Evolutionary conservation across 1,140 invertebrate genomes (phyloP), one percentile per base, ranked within the genome.

Genomic region (Schmidtea mediterranea): DNA sequence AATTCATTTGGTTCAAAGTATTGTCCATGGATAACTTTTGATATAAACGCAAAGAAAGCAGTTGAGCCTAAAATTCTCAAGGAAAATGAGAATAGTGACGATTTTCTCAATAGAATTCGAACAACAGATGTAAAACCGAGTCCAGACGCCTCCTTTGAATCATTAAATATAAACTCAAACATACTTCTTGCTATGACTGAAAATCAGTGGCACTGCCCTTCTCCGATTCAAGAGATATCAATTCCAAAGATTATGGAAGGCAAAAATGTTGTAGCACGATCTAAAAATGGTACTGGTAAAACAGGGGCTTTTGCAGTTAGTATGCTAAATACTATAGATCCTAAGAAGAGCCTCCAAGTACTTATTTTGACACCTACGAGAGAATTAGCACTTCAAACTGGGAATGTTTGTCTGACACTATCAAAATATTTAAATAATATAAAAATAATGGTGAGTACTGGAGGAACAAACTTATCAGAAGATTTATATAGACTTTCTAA

Each of bases 401-500:
- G 86, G 72, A 89, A 97, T 71, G 97, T 98, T 59, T 90, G 89
- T 67, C 95, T 94, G 65, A 87, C 97, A 67, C 70, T 98, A 50
- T 78, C 84, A 51, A 97, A 95, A 69, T 86, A 66, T 53, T 52
- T 65, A 24, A 59, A 61, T 26, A 59, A 59, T 26, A 56, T 55
- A 43, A 60, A 65, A 49, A 81, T 95, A 48, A 97, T 97, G 90
- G 92, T 97, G 43, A 95, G 90, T 53, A 98, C 90, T 58, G 87
- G 76, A 54, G 89, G 90, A 56, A 97, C 89, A 53, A 89, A 92
- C 69, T 74, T 97, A 52, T 79, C 87, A 62, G 90, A 98, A 69
- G 92, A 98, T 66, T 95, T 98, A 63, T 86, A 97, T 78, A 79
- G 90, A 70, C 83, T 98, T 72, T 82, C 94, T 68, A 86, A 86